Evolutionary conservation across 1,140 invertebrate species (phyloP), one percentile per base, ranked within the genome.

Genomic region (Elymnias hypermnestra): DNA sequence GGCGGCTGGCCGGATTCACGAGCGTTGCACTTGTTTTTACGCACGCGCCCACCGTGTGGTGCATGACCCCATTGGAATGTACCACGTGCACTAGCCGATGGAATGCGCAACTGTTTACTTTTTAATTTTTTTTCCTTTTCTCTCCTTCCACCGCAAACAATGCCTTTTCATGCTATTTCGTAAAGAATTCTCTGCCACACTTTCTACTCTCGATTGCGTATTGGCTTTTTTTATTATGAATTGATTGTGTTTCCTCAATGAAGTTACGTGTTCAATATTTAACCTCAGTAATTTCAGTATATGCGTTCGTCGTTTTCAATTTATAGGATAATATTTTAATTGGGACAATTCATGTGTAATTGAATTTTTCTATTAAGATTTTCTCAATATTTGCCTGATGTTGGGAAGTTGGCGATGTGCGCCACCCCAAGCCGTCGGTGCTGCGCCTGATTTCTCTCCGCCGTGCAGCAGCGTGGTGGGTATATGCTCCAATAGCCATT

Each of bases 51-150:
- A 53, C 62, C 57, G 67, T 63, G 65, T 79, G 76, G 79, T 72
- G 71, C 77, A 82, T 84, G 81, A 82, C 81, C 81, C 81, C 81
- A 51, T 46, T 59, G 77, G 81, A 77, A 82, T 82, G 77, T 62
- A 69, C 79, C 79, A 83, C 76, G 79, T 81, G 79, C 72, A 72
- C 72, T 78, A 68, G 69, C 66, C 72, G 39, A 64, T 67, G 81
- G 81, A 78, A 84, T 84, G 81, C 75, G 74, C 77, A 73, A 82
- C 73, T 82, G 75, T 84, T 82, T 82, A 68, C 71, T 72, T 78
- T 77, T 81, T 75, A 49, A 63, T 72, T 77, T 72, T 70, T 33
- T 33, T 33, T 33, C 29, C 29, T 48, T 48, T 43, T 51, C 48
- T 28, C 53, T 44, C 29, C 39, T 43, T 50, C 52, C 65, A 63